A percentile compares a stretch with the other conserved stretches of the same genome.
These are phyloP conservation scores for Tiliacea citrago DNA, from an alignment of 2,888 invertebrate species.

Conservation along the genomic window DNA sequence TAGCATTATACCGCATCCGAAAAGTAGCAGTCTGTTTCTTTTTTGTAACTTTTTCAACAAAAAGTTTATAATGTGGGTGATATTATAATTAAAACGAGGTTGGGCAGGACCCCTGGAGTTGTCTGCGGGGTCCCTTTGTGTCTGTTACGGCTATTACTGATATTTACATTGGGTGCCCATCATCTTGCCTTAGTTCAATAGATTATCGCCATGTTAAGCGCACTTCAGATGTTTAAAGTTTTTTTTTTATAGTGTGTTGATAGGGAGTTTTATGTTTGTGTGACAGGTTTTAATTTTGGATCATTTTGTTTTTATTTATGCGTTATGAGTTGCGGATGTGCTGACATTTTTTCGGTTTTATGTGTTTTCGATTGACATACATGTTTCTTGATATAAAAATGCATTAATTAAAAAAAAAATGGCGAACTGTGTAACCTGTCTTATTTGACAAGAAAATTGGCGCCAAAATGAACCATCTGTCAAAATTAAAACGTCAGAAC, in stretches of 20 bases:
- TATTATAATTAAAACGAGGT: constrained; percentile 89
- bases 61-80: constrained; percentile 89
- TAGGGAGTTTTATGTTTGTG: constrained; percentile 60
- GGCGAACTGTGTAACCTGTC: neutral
- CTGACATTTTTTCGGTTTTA: constrained; percentile 28
- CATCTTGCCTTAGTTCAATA: constrained; percentile 80
- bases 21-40: constrained; percentile 77
- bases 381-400: neutral
- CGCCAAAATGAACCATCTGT: constrained; percentile 3
- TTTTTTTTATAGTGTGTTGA: constrained; percentile 66
- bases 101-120: constrained; percentile 84
- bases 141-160: constrained; percentile 85
- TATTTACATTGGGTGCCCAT: constrained; percentile 88
- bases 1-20: constrained; percentile 73
- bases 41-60: constrained; percentile 72
- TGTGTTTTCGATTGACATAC: neutral
- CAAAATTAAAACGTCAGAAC: constrained; percentile 20
- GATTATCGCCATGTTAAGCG: constrained; percentile 68
- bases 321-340: constrained; percentile 45
- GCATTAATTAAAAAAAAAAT: neutral
- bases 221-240: constrained; percentile 52
- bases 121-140: constrained; percentile 86
- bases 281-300: constrained; percentile 59
- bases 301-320: constrained; percentile 41
- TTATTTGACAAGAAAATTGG: constrained; percentile 14